These are phyloP conservation scores for Calcarius lapponicus DNA, from an alignment of 2,797 vertebrate genomes.

Conservation along the genomic window DNA sequence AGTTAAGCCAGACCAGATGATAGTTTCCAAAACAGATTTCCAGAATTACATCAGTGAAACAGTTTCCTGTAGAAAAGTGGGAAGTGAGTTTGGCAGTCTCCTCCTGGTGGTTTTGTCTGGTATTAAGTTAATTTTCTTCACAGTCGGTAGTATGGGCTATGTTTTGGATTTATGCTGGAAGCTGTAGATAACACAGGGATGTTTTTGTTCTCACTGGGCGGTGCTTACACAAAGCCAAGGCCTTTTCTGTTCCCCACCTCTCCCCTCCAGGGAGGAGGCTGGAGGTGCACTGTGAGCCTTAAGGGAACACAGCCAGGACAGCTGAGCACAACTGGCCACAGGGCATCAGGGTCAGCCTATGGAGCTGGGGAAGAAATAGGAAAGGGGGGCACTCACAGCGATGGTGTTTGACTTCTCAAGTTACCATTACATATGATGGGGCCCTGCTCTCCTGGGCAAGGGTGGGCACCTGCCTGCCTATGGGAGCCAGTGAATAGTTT, in stretches of 20 bases:
- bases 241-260: neutral
- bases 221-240: neutral
- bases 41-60: neutral
- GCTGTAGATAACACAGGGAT: neutral
- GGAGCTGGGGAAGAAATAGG: neutral
- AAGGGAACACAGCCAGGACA: neutral
- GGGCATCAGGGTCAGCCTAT: neutral
- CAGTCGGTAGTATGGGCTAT: neutral
- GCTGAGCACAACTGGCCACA: too few relatives aligned
- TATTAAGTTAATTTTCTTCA: neutral
- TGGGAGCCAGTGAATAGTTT: neutral
- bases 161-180: neutral
- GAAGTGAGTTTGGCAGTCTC: neutral
- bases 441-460: too few relatives aligned
- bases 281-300: too few relatives aligned
- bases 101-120: neutral
- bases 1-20: neutral
- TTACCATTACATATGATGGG: neutral
- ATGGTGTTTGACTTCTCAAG: neutral
- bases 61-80: neutral
- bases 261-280: neutral
- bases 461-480: neutral
- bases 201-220: accelerated
- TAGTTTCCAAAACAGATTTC: neutral
- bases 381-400: neutral